These are phyloP conservation scores for Drosophila trapezifrons DNA, from an alignment of 1,140 invertebrate genomes.

Conservation along the genomic window DNA sequence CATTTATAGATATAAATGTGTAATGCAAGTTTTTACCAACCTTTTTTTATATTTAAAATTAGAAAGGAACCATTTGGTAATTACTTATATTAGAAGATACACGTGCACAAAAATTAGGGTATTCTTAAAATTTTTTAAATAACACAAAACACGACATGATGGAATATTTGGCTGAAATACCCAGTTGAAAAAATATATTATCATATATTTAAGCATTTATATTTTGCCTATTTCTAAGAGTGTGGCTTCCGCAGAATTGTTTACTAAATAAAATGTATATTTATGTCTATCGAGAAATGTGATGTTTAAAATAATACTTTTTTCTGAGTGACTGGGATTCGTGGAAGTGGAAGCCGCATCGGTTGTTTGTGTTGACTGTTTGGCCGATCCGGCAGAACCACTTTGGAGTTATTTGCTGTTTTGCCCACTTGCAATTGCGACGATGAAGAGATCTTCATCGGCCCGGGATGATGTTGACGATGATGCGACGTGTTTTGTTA, in stretches of 20 bases:
- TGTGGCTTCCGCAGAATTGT: neutral
- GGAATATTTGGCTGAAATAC: too few species aligned
- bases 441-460: constrained; percentile 51
- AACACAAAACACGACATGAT: too few species aligned
- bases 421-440: constrained; percentile 63
- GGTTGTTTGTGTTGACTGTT: constrained; percentile 44
- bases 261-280: neutral
- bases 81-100: neutral
- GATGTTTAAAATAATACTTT: neutral
- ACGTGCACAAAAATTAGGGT: neutral
- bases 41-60: neutral
- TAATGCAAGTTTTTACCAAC: neutral
- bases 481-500: constrained; percentile 67
- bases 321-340: constrained; percentile 27
- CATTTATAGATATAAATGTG: neutral
- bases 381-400: constrained; percentile 60
- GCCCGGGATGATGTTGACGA: constrained; percentile 48
- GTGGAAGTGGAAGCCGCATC: constrained; percentile 34
- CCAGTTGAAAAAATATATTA: too few species aligned
- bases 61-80: constrained; percentile 4
- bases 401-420: constrained; percentile 53
- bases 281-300: neutral
- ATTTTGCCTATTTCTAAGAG: neutral
- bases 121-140: neutral
- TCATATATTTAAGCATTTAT: too few species aligned